Evolutionary conservation across 2,113 vertebrate genomes (phyloP).

Genomic region (Electrona antarctica): DNA sequence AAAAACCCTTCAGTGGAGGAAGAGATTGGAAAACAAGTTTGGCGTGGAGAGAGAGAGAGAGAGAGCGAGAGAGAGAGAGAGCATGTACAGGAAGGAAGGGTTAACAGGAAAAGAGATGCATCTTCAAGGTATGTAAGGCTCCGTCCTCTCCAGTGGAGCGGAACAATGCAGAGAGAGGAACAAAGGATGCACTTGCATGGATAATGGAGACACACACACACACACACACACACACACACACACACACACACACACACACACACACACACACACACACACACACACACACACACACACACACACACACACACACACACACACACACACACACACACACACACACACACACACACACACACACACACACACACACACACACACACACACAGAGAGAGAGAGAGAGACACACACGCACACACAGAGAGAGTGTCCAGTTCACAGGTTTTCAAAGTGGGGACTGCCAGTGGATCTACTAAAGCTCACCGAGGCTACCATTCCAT

Average conservation of each 20-base stretch:
- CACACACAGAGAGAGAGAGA: neutral
- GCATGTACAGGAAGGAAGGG: conserved; percentile 1
- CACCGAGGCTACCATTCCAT: no score
- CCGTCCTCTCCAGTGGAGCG: conserved; percentile 41
- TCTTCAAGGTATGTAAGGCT: conserved; percentile 39
- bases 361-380: neutral
- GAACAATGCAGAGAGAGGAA: conserved; percentile 45
- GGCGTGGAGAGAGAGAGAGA: neutral
- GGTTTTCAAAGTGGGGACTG: conserved; percentile 5
- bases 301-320: neutral
- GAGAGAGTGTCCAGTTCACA: neutral
- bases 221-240: neutral
- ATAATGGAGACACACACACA: conserved; percentile 8
- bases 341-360: neutral
- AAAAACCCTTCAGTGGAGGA: conserved; percentile 5
- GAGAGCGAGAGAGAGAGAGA: neutral
- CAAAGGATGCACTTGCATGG: conserved; percentile 42
- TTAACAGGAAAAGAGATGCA: conserved; percentile 29
- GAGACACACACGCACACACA: neutral
- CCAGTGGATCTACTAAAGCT: neutral
- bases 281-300: neutral
- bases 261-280: neutral
- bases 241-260: neutral
- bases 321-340: neutral
- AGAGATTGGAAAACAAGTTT: conserved; percentile 24